Base-by-base conservation (phyloP, 2,113 vertebrate species). In the Corythoichthys haematopterus region DNA sequence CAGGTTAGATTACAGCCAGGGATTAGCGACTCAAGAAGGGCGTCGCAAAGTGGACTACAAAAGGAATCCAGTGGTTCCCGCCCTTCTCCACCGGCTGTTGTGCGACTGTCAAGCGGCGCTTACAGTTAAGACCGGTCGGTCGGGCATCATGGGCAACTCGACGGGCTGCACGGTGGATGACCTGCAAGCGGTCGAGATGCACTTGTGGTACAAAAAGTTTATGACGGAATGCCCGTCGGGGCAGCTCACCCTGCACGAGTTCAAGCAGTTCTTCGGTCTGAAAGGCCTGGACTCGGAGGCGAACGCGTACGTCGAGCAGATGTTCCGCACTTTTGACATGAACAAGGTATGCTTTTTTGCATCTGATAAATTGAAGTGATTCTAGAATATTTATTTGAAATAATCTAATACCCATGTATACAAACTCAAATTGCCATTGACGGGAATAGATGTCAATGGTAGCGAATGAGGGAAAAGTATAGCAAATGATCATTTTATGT, bases 191-290 rank as follows among this genome's bases (percentile, higher is more conserved):
- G 91, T 96, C 2, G 94, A 96, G 86, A 94, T 96, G 91, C 95
- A 96, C 80, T 92, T 95, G 58, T 96, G 95, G 95, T 95, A 96
- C 88, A 96, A 96, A 82, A 96, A 96, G 88, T 96, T 96, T 87
- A 95, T 96, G 94, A 94, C 80, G 0, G 95, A 96, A 69, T 96
- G 94, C 71, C 95, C 95, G 2, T 96, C 95, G 0, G 95, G 95
- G 6, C 95, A 96, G 86, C 91, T 96, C 84, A 95, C 94, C 0
- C 92, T 95, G 76, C 91, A 96, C 6, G 95, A 96, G 84, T 96
- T 96, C 82, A 96, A 96, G 80, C 94, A 95, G 86, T 96, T 96
- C 85, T 95, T 96, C 40, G 94, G 94, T 20, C 90, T 96, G 63
- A 81, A 89, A 35, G 93, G 94, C 15, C 74, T 96, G 80, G 94